Percentiles rank a stretch among this genome's conserved stretches.
phyloP scores from a whole-genome alignment of 2,888 invertebrate genomes.

The Bembecia ichneumoniformis region DNA sequence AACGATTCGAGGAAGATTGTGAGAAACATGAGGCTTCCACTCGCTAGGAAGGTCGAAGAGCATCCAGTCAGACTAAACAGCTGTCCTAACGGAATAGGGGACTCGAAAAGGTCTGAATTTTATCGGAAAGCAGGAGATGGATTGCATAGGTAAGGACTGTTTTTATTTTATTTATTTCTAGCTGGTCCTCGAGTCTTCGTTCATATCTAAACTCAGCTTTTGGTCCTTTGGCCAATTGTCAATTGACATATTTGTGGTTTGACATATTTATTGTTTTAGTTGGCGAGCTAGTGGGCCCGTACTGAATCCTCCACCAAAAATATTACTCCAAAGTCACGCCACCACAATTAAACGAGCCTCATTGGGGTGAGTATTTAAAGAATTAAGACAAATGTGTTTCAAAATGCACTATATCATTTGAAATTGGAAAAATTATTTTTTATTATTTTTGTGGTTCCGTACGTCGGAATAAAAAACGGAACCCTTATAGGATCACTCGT shows the following conservation, averaged over 20 bases:
- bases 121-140: conserved; percentile 49
- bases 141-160: conserved; percentile 35
- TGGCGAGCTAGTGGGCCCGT: conserved; percentile 42
- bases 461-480: no score
- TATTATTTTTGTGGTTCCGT: no score
- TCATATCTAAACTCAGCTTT: no score
- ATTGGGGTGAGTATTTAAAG: conserved; percentile 32
- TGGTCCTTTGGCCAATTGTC: no score
- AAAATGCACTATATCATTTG: no score
- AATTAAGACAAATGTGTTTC: no score
- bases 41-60: conserved; percentile 24
- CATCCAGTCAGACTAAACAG: conserved; percentile 25
- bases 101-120: conserved; percentile 36
- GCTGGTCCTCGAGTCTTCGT: no score
- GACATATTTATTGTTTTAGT: conserved; percentile 21
- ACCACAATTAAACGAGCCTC: conserved; percentile 56
- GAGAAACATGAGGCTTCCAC: conserved; percentile 21
- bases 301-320: conserved; percentile 33
- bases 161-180: no score
- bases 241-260: no score
- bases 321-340: conserved; percentile 48
- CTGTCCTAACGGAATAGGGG: conserved; percentile 31
- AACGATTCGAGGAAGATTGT: conserved; percentile 23
- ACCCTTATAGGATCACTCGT: no score
- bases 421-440: no score